Evolutionary conservation across 2,113 vertebrate species (phyloP), one percentile per base, ranked within the genome.

Genomic region (Pelmatolapia mariae): DNA sequence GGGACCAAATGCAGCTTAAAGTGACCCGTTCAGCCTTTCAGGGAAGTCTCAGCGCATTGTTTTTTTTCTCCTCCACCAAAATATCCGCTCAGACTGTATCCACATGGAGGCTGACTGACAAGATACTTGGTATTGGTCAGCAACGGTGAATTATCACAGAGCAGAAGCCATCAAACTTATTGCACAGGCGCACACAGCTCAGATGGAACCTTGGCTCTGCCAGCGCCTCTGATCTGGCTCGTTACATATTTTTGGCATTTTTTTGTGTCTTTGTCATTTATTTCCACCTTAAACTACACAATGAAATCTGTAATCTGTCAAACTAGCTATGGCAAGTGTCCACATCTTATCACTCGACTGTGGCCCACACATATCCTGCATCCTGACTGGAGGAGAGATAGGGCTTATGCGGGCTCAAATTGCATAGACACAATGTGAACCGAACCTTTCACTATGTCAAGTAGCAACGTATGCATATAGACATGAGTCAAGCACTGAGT

Each of bases 1-100:
- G 89, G 94, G 95, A 95, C 96, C 94, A 95, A 95, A 93, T 86
- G 88, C 88, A 89, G 87, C 92, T 86, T 91, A 45, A 68, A 82
- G 83, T 83, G 85, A 81, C 73, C 79, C 47, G 78, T 80, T 66
- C 57, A 87, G 71, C 16, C 73, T 81, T 71, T 33, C 54, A 61
- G 24, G 66, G 81, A 81, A 66, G 31, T 85, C 26, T 84, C 29
- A n/a, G 52, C 22, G 84, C 80, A 57, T 29, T 66, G 61, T n/a
- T 12, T 66, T 63, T 66, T 68, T 38, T 36, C 61, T 81, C 50
- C 22, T n/a, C 13, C 88, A 86, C 85, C 76, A 90, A 88, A 88
- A 54, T n/a, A 57, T 10, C 82, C 43, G 18, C 87, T 66, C 87
- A 87, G 88, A 90, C 87, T 87, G 26, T 18, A 52, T 80, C 81